Evolutionary conservation across 2,113 vertebrate species (phyloP).

Genomic region (Catharus bicknelli): DNA sequence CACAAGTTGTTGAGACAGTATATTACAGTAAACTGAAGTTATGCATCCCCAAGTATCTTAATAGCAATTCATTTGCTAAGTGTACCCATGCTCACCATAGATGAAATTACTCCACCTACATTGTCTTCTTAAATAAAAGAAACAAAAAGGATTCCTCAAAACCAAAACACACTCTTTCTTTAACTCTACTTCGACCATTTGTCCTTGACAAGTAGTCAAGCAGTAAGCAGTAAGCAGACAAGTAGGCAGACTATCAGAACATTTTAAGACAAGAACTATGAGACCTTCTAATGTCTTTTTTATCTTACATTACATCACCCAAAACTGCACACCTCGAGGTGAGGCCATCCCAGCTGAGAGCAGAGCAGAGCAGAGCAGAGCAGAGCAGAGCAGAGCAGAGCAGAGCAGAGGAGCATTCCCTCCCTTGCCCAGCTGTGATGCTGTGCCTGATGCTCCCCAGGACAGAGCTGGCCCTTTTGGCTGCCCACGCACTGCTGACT

Average conservation of each 20-base stretch:
- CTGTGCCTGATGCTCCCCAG: not conserved
- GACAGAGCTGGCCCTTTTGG: not conserved
- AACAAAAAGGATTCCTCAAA: not conserved
- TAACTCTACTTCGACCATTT: not conserved
- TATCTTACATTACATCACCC: no score
- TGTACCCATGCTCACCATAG: not conserved
- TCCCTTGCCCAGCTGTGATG: fast-evolving
- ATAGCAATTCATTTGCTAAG: not conserved
- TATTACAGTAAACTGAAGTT: not conserved
- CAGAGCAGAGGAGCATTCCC: not conserved
- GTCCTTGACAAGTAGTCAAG: not conserved
- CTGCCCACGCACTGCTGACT: not conserved
- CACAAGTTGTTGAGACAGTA: not conserved
- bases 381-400: fast-evolving
- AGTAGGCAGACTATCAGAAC: not conserved
- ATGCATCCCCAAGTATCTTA: not conserved
- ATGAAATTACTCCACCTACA: not conserved
- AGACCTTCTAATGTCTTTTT: not conserved
- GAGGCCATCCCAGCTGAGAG: fast-evolving
- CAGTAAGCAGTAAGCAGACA: no score
- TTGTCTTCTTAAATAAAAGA: not conserved
- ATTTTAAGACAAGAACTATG: not conserved
- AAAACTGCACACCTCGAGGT: fast-evolving
- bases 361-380: no score
- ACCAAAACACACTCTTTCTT: not conserved